Evolutionary conservation across 2,888 invertebrate genomes (phyloP).

Genomic region (Actias luna): DNA sequence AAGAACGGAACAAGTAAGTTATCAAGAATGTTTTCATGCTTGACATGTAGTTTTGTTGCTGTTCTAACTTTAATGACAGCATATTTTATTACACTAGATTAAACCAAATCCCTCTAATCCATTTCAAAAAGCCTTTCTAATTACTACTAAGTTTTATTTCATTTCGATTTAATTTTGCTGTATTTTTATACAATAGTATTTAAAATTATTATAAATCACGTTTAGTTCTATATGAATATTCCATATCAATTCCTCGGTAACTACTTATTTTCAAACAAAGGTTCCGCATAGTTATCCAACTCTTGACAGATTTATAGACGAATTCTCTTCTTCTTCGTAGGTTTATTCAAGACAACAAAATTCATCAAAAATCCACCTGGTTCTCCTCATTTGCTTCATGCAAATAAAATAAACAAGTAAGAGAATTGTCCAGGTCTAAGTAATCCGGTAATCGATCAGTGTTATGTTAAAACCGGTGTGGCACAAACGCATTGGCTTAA

Average conservation of each 20-base stretch:
- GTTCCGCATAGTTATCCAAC: constrained; percentile 14
- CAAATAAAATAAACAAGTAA: constrained; percentile 77
- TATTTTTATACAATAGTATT: not conserved
- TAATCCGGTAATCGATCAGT: constrained; percentile 47
- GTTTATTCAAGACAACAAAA: constrained; percentile 77
- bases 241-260: not conserved
- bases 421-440: constrained; percentile 51
- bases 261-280: not conserved
- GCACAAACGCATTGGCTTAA: constrained; percentile 52
- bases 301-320: constrained; percentile 22
- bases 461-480: constrained; percentile 44
- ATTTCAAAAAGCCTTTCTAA: constrained; percentile 8
- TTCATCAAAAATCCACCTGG: constrained; percentile 73
- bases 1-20: constrained; percentile 76
- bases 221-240: not conserved
- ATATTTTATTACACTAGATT: not conserved
- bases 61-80: not conserved
- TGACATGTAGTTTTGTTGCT: not conserved
- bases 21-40: constrained; percentile 13
- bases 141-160: constrained; percentile 1
- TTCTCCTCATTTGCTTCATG: constrained; percentile 77
- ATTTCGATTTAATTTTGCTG: constrained; percentile 4
- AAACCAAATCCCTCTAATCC: constrained; percentile 5
- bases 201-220: constrained; percentile 1
- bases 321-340: constrained; percentile 68